Percentiles rank a stretch among this genome's conserved stretches.
These are phyloP conservation scores for Coregonus suidteri DNA, from an alignment of 2,797 vertebrate species.

Conservation along the genomic window DNA sequence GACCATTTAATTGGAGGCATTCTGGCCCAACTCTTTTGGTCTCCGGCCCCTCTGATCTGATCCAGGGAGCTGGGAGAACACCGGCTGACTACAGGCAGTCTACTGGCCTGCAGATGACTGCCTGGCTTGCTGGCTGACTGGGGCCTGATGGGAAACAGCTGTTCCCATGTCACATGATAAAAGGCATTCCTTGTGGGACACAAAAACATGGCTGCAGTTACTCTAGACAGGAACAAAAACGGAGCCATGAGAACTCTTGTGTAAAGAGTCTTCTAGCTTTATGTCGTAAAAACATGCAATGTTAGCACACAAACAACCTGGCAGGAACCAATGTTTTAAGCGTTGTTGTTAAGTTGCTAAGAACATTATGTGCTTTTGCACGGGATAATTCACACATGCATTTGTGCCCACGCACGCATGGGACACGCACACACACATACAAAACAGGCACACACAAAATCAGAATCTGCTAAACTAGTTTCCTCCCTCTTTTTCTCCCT, in stretches of 20 bases:
- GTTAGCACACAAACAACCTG: conserved; percentile 38
- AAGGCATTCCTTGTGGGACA: conserved; percentile 65
- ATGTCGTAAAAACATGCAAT: conserved; percentile 29
- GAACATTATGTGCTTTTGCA: conserved; percentile 43
- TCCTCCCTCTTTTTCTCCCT: background rate
- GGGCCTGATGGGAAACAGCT: conserved; percentile 78
- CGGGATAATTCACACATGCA: conserved; percentile 33
- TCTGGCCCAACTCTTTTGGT: conserved; percentile 48
- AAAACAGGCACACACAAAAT: conserved; percentile 12
- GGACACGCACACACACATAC: conserved; percentile 41
- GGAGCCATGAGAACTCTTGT: conserved; percentile 52
- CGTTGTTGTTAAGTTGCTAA: conserved; percentile 46
- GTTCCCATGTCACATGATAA: conserved; percentile 71
- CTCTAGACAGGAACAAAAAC: conserved; percentile 66
- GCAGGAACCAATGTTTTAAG: conserved; percentile 44
- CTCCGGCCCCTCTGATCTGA: conserved; percentile 43
- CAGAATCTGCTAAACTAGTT: conserved; percentile 31
- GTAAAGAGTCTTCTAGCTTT: conserved; percentile 38
- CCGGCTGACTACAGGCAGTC: conserved; percentile 54
- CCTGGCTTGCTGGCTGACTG: conserved; percentile 40
- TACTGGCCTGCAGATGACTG: background rate
- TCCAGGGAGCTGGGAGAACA: conserved; percentile 44
- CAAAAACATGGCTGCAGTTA: conserved; percentile 66
- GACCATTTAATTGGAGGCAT: conserved; percentile 72
- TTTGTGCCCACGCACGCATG: conserved; percentile 40